These are phyloP conservation scores for Limosa lapponica DNA, from an alignment of 2,797 vertebrate species.

Conservation along the genomic window DNA sequence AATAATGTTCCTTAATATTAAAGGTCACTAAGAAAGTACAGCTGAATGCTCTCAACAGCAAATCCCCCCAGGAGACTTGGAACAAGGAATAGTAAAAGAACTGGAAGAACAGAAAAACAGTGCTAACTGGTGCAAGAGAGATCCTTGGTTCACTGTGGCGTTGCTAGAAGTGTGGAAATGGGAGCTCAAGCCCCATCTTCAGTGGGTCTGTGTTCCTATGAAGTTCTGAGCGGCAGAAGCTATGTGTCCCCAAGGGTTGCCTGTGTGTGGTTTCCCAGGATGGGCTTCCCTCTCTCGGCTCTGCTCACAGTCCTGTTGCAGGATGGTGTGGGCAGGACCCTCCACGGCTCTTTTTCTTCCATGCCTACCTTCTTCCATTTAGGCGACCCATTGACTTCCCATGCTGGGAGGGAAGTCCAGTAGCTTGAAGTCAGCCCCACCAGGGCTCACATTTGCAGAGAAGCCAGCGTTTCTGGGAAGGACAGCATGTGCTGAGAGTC, in stretches of 20 bases:
- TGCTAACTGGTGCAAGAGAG: background rate
- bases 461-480: background rate
- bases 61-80: background rate
- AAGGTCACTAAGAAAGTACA: background rate
- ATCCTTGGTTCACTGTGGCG: background rate
- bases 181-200: background rate
- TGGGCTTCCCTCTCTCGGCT: background rate
- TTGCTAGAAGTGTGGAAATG: background rate
- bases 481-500: background rate
- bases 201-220: background rate
- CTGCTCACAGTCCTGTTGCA: background rate
- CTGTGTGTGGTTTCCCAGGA: background rate
- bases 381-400: background rate
- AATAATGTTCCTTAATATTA: background rate
- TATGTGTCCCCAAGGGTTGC: background rate
- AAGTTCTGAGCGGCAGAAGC: background rate
- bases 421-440: background rate
- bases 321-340: background rate
- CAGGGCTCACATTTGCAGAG: background rate
- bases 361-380: too few species aligned
- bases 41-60: background rate
- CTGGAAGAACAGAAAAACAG: background rate
- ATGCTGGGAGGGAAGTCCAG: fast-evolving
- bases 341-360: background rate
- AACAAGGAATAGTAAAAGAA: background rate